These are phyloP conservation scores for Coluber constrictor DNA, from an alignment of 2,797 vertebrate species.

Conservation along the genomic window DNA sequence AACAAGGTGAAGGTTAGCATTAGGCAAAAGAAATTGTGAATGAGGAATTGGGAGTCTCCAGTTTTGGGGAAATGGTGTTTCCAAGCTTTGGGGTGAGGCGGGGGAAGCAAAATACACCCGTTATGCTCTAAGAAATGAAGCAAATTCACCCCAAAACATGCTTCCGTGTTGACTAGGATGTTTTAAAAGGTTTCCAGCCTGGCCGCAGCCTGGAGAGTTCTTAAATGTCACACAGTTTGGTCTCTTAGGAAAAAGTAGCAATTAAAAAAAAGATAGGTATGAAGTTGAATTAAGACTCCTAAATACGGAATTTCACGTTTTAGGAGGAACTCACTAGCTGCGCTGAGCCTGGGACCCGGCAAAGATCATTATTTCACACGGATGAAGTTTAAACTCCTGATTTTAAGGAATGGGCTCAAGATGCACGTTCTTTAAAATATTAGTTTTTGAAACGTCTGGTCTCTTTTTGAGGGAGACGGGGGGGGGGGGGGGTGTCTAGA, in stretches of 20 bases:
- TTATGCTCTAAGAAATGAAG: not conserved
- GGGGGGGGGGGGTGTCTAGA: not conserved
- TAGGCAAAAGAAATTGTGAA: not conserved
- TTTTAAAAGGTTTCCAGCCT: not conserved
- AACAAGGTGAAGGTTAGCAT: not conserved
- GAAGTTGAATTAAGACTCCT: not conserved
- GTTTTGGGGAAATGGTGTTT: not conserved
- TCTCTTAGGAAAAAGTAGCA: not conserved
- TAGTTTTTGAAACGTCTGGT: not conserved
- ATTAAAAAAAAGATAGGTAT: not conserved
- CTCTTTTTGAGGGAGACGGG: not conserved
- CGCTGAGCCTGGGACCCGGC: not conserved
- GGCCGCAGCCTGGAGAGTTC: not conserved
- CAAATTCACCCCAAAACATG: not conserved
- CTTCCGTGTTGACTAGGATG: not conserved
- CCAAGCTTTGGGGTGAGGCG: too few species aligned
- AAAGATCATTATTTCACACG: not conserved
- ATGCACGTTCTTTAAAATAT: not conserved
- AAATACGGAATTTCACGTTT: not conserved
- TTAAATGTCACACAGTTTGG: not conserved
- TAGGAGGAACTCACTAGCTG: not conserved
- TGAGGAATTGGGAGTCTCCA: not conserved
- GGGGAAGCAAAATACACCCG: not conserved
- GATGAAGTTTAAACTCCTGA: not conserved
- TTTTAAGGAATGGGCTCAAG: not conserved